Base-by-base conservation (phyloP, 2,888 invertebrate genomes). In the Octodonta nipae region DNA sequence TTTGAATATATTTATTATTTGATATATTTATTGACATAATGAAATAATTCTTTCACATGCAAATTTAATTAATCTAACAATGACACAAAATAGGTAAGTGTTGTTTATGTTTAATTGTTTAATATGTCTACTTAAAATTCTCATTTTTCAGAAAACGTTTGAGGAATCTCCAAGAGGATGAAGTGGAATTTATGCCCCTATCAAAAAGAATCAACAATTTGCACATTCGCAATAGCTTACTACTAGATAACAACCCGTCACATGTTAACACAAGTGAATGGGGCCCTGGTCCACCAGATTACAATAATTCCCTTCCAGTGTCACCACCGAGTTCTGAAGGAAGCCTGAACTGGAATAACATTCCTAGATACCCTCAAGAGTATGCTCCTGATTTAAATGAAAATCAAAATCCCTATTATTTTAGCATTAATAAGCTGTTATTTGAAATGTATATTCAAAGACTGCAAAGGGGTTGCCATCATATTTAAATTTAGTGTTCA, bases 191-290 rank as follows among this genome's bases (percentile, higher is more conserved):
- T 50, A 79, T 83, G 70, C 88, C 89, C 32, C 63, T 89, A 32
- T 87, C 87, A 8, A 89, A 89, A 60, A 71, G 88, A 52, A 88
- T 89, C 49, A 88, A 88, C 58, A 87, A 87, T 65, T 69, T 89
- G 31, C 86, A 87, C 53, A 75, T 86, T 47, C 81, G 80, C 55
- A 72, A 71, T 55, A 69, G 41, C 40, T 58, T 50, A 56, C 55
- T 42, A 46, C 49, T 42, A 41, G 54, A 50, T 38, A 58, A 37
- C 28, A 56, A 60, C 34, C 54, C 59, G 28, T 36, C 37, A 33
- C 36, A 43, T 13, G 24, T 33, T 13, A 39, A 38, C 16, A 15
- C 40, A 28, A 35, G 46, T 13, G 53, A 56, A 38, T 54, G 57
- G 56, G 56, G 56, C 16, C 55, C 55, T 5, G 56, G 57, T 2